phyloP scores from a whole-genome alignment of 2,888 invertebrate genomes.

The Entomobrya proxima region DNA sequence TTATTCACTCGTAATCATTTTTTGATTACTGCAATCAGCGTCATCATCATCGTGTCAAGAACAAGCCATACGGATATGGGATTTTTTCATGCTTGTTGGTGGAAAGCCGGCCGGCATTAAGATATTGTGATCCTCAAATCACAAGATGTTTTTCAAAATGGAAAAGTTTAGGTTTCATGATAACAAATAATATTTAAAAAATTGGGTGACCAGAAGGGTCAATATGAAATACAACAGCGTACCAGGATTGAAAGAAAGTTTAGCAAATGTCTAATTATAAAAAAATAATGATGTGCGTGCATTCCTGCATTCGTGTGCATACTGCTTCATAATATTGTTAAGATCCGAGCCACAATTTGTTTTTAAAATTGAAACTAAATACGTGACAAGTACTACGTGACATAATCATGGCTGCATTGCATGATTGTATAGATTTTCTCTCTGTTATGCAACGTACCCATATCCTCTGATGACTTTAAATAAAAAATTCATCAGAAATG shows the following conservation, averaged over 20 bases:
- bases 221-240: background rate
- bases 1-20: background rate
- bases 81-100: background rate
- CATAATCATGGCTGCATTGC: conserved; percentile 50
- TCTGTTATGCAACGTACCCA: conserved; percentile 21
- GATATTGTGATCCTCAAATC: background rate
- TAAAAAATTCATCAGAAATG: background rate
- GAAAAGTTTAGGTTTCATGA: conserved; percentile 46
- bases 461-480: background rate
- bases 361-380: background rate
- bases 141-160: conserved; percentile 43
- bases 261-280: background rate
- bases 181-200: conserved; percentile 41
- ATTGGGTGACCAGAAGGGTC: conserved; percentile 23
- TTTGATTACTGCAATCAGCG: conserved; percentile 21
- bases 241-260: background rate
- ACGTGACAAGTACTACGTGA: conserved; percentile 1
- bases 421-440: conserved; percentile 43
- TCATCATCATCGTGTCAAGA: conserved; percentile 11
- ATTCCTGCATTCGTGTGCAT: conserved; percentile 11
- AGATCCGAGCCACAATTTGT: background rate
- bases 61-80: background rate
- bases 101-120: conserved; percentile 44
- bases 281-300: background rate
- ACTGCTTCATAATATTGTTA: conserved; percentile 16